Evolutionary conservation across 2,888 invertebrate species (phyloP), one percentile per base, ranked within the genome.

Genomic region (Scaptomyza reducta): DNA sequence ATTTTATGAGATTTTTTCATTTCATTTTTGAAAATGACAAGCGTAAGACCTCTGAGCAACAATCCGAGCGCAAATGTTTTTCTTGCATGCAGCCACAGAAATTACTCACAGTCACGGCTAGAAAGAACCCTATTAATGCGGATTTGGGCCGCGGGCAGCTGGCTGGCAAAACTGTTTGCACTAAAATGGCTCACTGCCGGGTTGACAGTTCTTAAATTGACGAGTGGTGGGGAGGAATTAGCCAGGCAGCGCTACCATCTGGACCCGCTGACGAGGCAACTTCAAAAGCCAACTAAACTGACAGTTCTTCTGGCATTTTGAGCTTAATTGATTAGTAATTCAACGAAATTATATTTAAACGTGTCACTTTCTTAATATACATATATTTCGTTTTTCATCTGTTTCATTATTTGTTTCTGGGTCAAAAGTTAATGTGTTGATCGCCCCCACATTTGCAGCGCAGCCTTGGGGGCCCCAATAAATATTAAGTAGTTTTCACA

Each of bases 171-270:
- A 38, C 10, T 14, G 33, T 47, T 61, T 60, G 16, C 56, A 47
- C 64, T 22, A 62, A 40, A 25, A 40, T 49, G 71, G 65, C 70
- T 64, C 57, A 54, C 46, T 71, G 56, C 45, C 50, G 13, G 50
- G 47, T 55, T 87, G 88, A 82, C 88, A 82, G 88, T 53, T 82
- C 67, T 79, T 79, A 87, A 82, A 82, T 69, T 86, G 83, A 79
- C 80, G 68, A 45, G 63, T 61, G 47, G 49, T 49, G 62, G n/a
- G 7, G 62, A 38, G 51, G 83, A 76, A 68, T 69, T 71, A 69
- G 79, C 76, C 61, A 35, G 63, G 47, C 49, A 46, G 18, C 40
- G 42, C 11, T 22, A 51, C 31, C 47, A 38, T 14, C 49, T 49
- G 50, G 46, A 55, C 33, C 2, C 38, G 33, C 45, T 50, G 72